Evolutionary conservation across 2,888 invertebrate species (phyloP).

Genomic region (Tupiocoris notatus): DNA sequence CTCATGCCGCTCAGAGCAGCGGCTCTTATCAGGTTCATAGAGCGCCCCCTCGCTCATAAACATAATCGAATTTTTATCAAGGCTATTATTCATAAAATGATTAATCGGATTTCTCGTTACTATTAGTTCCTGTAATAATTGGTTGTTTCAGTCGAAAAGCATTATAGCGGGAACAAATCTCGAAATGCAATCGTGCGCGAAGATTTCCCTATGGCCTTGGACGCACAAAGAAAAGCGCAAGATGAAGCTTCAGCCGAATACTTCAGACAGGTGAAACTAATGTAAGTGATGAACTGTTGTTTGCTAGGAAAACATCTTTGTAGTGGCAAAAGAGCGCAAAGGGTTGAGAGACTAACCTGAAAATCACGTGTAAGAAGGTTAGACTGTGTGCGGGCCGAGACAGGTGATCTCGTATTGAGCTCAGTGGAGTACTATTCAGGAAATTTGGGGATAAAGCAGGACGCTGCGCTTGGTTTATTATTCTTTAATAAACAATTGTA

Average conservation of each 20-base stretch:
- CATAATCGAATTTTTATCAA: too few relatives aligned
- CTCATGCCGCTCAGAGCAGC: too few relatives aligned
- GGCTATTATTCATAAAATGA: too few relatives aligned
- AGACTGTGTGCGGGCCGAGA: too few relatives aligned
- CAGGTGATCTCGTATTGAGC: too few relatives aligned
- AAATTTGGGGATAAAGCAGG: too few relatives aligned
- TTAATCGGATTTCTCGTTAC: too few relatives aligned
- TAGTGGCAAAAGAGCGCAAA: not conserved
- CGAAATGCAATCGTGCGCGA: constrained; percentile 74
- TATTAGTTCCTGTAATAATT: not conserved
- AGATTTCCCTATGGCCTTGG: constrained; percentile 72
- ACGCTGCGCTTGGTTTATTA: too few relatives aligned
- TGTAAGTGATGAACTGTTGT: constrained; percentile 20
- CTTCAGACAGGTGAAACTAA: constrained; percentile 7
- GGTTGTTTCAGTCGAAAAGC: constrained; percentile 63
- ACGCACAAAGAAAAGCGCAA: constrained; percentile 70
- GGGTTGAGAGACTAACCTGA: not conserved
- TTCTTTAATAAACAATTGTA: too few relatives aligned
- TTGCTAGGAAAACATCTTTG: not conserved
- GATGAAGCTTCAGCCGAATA: constrained; percentile 56
- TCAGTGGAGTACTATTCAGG: too few relatives aligned
- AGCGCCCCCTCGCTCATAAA: too few relatives aligned
- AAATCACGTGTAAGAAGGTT: not conserved
- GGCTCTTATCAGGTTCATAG: too few relatives aligned
- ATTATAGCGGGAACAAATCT: constrained; percentile 72